These are phyloP conservation scores for Drosophila trapezifrons DNA, from an alignment of 1,140 invertebrate species.

Conservation along the genomic window DNA sequence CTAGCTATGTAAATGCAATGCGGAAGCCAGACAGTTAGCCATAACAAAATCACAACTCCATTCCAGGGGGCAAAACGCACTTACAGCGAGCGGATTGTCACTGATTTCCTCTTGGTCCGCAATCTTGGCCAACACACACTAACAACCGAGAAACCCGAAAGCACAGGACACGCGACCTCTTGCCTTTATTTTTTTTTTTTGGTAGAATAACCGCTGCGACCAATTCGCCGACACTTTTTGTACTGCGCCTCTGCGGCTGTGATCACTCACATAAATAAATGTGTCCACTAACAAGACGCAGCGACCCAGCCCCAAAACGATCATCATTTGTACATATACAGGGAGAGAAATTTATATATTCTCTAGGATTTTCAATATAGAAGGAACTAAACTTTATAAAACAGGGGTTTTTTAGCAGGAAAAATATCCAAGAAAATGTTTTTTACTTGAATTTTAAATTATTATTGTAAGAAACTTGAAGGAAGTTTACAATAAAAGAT, in stretches of 20 bases:
- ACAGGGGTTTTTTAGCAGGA: too few species aligned
- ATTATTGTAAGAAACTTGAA: neutral
- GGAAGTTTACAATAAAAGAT: neutral
- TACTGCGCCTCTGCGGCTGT: slow-evolving; percentile 44
- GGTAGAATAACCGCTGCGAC: neutral
- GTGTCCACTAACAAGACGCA: slow-evolving; percentile 42
- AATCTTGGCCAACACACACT: slow-evolving; percentile 53
- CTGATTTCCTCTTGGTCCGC: slow-evolving; percentile 53
- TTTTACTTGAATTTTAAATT: neutral
- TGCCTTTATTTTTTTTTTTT: slow-evolving; percentile 6
- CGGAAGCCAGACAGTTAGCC: slow-evolving; percentile 21
- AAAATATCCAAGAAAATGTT: neutral
- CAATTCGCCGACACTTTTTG: slow-evolving; percentile 52
- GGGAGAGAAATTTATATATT: slow-evolving; percentile 15
- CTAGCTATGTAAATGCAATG: slow-evolving; percentile 22
- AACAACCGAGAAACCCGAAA: neutral
- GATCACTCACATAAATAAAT: slow-evolving; percentile 51
- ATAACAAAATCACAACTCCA: slow-evolving; percentile 9
- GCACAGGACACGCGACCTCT: slow-evolving; percentile 24
- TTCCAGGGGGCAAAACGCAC: slow-evolving; percentile 29
- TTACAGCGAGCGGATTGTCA: slow-evolving; percentile 69
- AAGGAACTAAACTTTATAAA: too few species aligned
- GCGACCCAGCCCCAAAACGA: slow-evolving; percentile 51
- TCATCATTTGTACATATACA: slow-evolving; percentile 33
- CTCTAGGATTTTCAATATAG: neutral